phyloP scores from a whole-genome alignment of 2,888 invertebrate species.

The Rotaria socialis region DNA sequence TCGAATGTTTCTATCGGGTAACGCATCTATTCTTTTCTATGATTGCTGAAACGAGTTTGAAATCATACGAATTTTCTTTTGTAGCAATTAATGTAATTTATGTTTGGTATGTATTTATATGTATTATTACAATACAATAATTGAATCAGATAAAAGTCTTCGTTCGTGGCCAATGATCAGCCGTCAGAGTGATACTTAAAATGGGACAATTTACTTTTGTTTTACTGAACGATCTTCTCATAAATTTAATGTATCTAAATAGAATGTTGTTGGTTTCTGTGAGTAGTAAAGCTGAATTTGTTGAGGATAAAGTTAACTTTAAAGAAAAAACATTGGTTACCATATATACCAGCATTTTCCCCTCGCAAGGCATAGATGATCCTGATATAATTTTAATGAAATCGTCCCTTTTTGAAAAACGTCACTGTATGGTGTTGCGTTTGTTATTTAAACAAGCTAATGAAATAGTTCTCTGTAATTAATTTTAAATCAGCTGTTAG shows the following conservation, averaged over 20 bases:
- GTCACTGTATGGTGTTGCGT: no score
- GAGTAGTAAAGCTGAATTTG: neutral
- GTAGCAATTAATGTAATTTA: neutral
- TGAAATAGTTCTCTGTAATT: neutral
- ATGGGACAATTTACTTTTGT: neutral
- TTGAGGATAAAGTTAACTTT: slow-evolving; percentile 6
- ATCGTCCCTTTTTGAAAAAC: no score
- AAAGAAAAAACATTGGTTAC: neutral
- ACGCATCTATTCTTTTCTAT: no score
- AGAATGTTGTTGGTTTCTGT: neutral
- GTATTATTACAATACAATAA: neutral
- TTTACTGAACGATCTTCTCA: neutral
- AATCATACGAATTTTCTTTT: neutral
- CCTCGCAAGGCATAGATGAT: neutral
- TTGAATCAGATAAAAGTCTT: neutral
- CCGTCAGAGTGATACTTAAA: neutral
- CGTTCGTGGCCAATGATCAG: neutral
- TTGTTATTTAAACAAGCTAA: neutral
- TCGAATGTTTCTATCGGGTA: neutral
- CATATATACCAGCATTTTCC: neutral
- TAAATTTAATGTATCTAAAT: neutral
- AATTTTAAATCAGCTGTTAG: neutral
- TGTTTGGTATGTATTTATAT: neutral
- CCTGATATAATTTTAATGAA: neutral
- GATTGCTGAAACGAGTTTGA: no score